Percentiles rank a stretch among this genome's conserved stretches.
phyloP scores from a whole-genome alignment of 1,140 invertebrate species.

The Meloidogyne floridensis region DNA sequence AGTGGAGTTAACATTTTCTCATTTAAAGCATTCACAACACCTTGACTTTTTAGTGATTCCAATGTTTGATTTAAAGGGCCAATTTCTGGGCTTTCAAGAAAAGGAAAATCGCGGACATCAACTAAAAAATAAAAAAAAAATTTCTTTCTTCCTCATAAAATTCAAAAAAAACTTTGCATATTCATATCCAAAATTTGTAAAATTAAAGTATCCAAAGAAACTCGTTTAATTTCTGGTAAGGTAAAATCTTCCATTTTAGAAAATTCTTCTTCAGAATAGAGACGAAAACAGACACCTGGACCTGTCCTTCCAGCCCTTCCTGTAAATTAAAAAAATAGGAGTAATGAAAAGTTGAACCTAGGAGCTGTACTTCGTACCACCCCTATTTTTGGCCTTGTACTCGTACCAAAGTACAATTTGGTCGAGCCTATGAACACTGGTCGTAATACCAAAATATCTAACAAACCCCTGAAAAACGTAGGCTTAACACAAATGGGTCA shows the following conservation, averaged over 20 bases:
- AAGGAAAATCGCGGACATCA: constrained; percentile 76
- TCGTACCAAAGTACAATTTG: too few species aligned
- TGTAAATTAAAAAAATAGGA: constrained; percentile 66
- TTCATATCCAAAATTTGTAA: constrained; percentile 94
- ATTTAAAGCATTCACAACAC: constrained; percentile 74
- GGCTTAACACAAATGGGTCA: too few species aligned
- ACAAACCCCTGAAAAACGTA: too few species aligned
- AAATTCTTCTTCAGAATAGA: constrained; percentile 87
- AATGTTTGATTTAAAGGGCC: constrained; percentile 83
- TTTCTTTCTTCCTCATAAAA: constrained; percentile 2
- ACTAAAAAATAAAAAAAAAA: constrained; percentile 42
- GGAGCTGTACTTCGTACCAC: too few species aligned
- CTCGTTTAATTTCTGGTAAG: constrained; percentile 86
- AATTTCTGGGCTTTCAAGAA: constrained; percentile 82
- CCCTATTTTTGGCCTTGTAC: too few species aligned
- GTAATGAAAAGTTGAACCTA: too few species aligned
- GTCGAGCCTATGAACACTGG: too few species aligned
- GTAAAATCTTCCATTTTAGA: constrained; percentile 77
- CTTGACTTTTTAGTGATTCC: constrained; percentile 82
- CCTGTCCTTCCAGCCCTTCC: constrained; percentile 73
- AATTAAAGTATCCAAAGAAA: constrained; percentile 86
- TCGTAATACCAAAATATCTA: too few species aligned
- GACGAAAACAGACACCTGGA: constrained; percentile 73
- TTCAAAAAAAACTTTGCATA: constrained; percentile 70
- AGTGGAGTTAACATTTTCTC: constrained; percentile 85